A percentile compares a stretch with the other conserved stretches of the same genome.
phyloP scores from a whole-genome alignment of 1,140 invertebrate genomes.

The Tetragonula clypearis region DNA sequence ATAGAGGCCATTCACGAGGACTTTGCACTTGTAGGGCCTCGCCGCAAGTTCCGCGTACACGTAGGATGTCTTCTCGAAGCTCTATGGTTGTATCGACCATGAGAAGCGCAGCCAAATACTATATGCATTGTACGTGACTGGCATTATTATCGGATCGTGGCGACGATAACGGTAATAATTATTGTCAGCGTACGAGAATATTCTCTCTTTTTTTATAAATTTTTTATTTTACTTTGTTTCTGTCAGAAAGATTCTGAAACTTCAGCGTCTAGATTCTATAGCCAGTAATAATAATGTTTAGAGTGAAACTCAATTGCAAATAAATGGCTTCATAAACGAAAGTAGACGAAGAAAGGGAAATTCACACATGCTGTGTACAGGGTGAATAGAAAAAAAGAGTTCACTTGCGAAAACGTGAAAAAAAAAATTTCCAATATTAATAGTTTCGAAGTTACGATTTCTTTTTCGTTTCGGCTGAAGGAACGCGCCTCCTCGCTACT shows the following conservation, averaged over 20 bases:
- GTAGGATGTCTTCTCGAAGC: conserved; percentile 36
- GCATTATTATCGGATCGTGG: background rate
- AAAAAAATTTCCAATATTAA: too few relatives aligned
- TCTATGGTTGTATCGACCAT: background rate
- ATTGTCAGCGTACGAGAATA: background rate
- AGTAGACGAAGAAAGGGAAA: background rate
- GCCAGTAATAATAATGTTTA: too few relatives aligned
- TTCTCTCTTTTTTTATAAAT: background rate
- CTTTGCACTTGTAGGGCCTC: conserved; percentile 49
- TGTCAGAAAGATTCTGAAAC: background rate
- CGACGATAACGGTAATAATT: background rate
- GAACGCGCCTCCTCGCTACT: too few relatives aligned
- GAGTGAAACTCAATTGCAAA: background rate
- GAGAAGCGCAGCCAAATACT: background rate
- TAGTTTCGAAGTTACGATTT: too few relatives aligned
- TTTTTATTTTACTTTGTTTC: background rate
- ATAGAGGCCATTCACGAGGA: conserved; percentile 61
- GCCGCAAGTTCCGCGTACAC: conserved; percentile 27
- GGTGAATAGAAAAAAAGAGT: too few relatives aligned
- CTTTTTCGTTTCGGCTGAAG: too few relatives aligned
- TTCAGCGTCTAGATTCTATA: too few relatives aligned
- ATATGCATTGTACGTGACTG: background rate
- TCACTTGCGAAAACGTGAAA: too few relatives aligned
- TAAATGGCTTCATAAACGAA: background rate
- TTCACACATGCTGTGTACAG: too few relatives aligned